Base-by-base conservation (phyloP, 1,140 invertebrate genomes). In the Bombus consobrinus region DNA sequence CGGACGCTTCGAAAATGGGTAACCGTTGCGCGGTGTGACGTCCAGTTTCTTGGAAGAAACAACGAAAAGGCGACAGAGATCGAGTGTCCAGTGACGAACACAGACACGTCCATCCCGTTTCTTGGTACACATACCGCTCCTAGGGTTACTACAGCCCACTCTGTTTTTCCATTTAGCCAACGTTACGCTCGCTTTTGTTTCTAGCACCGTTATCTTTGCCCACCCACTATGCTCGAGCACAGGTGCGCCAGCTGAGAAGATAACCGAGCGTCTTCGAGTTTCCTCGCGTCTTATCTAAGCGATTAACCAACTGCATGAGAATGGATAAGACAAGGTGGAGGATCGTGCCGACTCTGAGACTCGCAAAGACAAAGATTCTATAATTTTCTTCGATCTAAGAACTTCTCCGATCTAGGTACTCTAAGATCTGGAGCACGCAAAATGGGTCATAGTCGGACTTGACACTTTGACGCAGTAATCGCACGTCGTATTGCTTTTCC, bases 151-250 rank as follows among this genome's bases (percentile, higher is more conserved):
- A 64, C 39, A n/a, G n/a, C 28, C 73, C 74, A 64, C 76, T 39
- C 37, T 22, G 22, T 15, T 82, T 76, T 87, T 86, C 69, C 76
- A 64, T 89, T 88, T 86, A 57, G 87, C 75, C 88, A 88, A 88
- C 83, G 75, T 77, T 77, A 89, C 69, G 80, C 87, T 66, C 43
- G n/a, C 75, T 62, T 78, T 87, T 78, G 68, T 83, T 41, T 64
- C 71, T 69, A 53, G 9, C 9, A 39, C 41, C 47, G 64, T 88
- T 86, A 86, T 89, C 83, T 69, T 2, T 3, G 83, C 43, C 79
- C 79, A 88, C 88, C 87, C 83, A 86, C 18, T 13, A 22, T 37
- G 28, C 18, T 25, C 15, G 43, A 0, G 22, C 73, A 25, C 81
- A 83, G 81, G 73, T 77, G 81, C 34, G 22, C 13, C 32, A 1